Evolutionary conservation across 1,140 invertebrate species (phyloP).

Genomic region (Sminthurides bifidus): DNA sequence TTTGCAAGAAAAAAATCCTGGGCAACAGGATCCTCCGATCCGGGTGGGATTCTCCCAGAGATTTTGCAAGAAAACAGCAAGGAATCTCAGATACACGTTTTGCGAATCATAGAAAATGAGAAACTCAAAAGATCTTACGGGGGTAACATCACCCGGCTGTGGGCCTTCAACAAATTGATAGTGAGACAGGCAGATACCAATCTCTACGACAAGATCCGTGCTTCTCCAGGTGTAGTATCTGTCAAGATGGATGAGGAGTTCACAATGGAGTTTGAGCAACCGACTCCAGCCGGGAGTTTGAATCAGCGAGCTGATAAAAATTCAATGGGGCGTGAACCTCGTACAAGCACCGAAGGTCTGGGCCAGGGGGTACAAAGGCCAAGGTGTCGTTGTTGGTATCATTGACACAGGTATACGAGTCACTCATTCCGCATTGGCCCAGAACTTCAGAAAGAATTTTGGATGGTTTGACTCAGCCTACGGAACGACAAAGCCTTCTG

Average conservation of each 20-base stretch:
- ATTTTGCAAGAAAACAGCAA: too few relatives aligned
- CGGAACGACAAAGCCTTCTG: background rate
- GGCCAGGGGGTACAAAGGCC: background rate
- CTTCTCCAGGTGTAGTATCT: background rate
- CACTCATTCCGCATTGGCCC: conserved; percentile 3
- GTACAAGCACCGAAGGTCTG: conserved; percentile 2
- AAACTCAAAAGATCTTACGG: background rate
- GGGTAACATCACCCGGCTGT: too few relatives aligned
- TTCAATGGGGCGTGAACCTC: conserved; percentile 1
- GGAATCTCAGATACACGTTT: too few relatives aligned
- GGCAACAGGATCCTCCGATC: too few relatives aligned
- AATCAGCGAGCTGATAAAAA: too few relatives aligned
- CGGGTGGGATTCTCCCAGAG: too few relatives aligned
- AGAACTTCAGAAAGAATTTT: background rate
- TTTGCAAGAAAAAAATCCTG: too few relatives aligned
- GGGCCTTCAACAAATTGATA: too few relatives aligned
- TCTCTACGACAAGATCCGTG: background rate
- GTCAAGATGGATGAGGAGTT: background rate
- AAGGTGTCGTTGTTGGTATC: conserved; percentile 3
- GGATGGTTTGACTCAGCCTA: conserved; percentile 1
- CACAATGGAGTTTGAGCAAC: too few relatives aligned
- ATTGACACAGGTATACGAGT: conserved; percentile 6
- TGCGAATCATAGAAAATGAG: too few relatives aligned
- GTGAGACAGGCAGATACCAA: too few relatives aligned
- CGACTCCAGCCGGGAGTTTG: too few relatives aligned